These are phyloP conservation scores for Contarinia nasturtii DNA, from an alignment of 1,140 invertebrate species.

Conservation along the genomic window DNA sequence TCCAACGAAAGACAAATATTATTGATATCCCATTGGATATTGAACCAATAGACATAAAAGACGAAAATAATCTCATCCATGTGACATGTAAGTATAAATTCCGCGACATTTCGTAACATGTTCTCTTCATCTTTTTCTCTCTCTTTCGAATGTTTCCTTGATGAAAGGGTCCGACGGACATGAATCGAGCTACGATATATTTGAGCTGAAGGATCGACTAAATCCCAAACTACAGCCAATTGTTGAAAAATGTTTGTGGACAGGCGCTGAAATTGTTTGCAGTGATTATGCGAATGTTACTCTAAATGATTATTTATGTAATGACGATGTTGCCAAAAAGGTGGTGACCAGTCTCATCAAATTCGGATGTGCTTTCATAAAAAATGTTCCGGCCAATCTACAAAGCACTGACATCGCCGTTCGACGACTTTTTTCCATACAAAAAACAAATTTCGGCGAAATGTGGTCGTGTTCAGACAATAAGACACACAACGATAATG, in stretches of 20 bases:
- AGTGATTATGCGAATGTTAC: not conserved
- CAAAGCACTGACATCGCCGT: conserved; percentile 19
- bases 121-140: not conserved
- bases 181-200: conserved; percentile 10
- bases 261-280: not conserved
- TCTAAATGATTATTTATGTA: conserved; percentile 3
- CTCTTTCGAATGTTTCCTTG: not conserved
- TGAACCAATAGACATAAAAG: not conserved
- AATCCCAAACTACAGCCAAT: not conserved
- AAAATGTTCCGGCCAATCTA: conserved; percentile 15
- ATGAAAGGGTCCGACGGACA: conserved; percentile 17
- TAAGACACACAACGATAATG: conserved; percentile 38
- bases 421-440: conserved; percentile 24
- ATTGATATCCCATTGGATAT: conserved; percentile 14
- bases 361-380: conserved; percentile 19
- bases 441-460: conserved; percentile 42
- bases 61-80: conserved; percentile 4
- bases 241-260: not conserved
- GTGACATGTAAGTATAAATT: conserved; percentile 8
- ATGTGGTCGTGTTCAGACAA: conserved; percentile 38
- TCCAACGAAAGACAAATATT: conserved; percentile 17
- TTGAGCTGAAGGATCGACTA: not conserved
- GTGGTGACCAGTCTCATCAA: conserved; percentile 13
- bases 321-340: conserved; percentile 6
- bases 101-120: not conserved